Evolutionary conservation across 2,888 invertebrate genomes (phyloP), one percentile per base, ranked within the genome.

Genomic region (Eristalis intricaria): DNA sequence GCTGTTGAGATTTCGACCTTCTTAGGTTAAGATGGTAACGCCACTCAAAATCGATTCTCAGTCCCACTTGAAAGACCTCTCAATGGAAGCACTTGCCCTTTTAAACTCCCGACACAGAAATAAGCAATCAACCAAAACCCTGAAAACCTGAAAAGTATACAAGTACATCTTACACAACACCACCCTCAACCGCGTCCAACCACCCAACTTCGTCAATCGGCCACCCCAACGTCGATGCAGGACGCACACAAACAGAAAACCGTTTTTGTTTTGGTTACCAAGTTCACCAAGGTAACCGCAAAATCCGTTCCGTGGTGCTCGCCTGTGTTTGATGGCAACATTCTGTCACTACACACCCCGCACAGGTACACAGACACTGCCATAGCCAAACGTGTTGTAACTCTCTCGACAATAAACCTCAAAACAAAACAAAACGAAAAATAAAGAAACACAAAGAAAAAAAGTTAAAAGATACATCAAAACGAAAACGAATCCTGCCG

Each of bases 211-310:
- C 43, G 58, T 58, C 38, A 69, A 71, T 43, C 71, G 38, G 32
- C 60, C 35, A 61, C 68, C 23, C 22, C 50, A 43, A 4, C 70
- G 43, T 11, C 61, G 50, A 23, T 70, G 71, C 71, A 64, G 5
- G 23, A 64, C 68, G 23, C 22, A 73, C 64, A 68, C 60, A 74
- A 70, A 69, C 58, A 61, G 56, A 22, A 66, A 77, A 63, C 76
- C 84, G 77, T 89, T 89, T 89, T 89, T 89, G 89, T 89, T 89
- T 88, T 89, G 89, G 88, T 89, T 80, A 89, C 89, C 87, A 88
- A 89, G 84, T 89, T 89, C 87, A 89, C 89, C 87, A 82, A 82
- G 89, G 89, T 81, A 87, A 89, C 89, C 87, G 77, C 87, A 88
- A 88, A 88, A 88, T 86, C 88, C 83, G 75, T 80, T 87, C 76